A percentile compares a stretch with the other conserved stretches of the same genome.
These are phyloP conservation scores for Periophthalmus modestus DNA, from an alignment of 2,113 vertebrate genomes.

Conservation along the genomic window DNA sequence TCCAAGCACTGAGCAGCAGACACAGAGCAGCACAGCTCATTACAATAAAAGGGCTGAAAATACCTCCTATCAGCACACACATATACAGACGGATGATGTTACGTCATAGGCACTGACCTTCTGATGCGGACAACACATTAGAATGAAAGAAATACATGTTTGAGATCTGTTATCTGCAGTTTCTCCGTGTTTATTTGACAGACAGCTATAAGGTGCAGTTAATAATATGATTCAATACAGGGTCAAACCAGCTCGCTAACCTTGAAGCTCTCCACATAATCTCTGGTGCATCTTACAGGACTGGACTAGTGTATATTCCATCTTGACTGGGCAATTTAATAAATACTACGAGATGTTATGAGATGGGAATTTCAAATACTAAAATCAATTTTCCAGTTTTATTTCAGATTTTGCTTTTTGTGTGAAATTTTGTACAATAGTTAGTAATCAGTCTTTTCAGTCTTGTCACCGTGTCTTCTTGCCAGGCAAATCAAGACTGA, in stretches of 20 bases:
- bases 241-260: background rate
- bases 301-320: background rate
- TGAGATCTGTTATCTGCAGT: background rate
- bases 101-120: background rate
- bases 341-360: too few relatives aligned
- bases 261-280: background rate
- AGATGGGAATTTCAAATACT: too few relatives aligned
- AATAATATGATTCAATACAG: background rate
- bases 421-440: too few relatives aligned
- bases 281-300: background rate
- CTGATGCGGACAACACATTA: background rate
- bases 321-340: background rate
- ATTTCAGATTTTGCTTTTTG: too few relatives aligned
- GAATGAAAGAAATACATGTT: background rate
- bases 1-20: slow-evolving; percentile 4
- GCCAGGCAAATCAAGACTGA: too few relatives aligned
- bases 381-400: too few relatives aligned
- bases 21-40: slow-evolving; percentile 12
- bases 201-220: background rate
- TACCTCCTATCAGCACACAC: background rate
- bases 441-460: too few relatives aligned
- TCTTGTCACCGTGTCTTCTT: too few relatives aligned
- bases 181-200: background rate
- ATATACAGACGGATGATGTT: background rate
- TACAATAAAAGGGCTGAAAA: background rate